phyloP scores from a whole-genome alignment of 2,888 invertebrate species.

The Patella caerulea region DNA sequence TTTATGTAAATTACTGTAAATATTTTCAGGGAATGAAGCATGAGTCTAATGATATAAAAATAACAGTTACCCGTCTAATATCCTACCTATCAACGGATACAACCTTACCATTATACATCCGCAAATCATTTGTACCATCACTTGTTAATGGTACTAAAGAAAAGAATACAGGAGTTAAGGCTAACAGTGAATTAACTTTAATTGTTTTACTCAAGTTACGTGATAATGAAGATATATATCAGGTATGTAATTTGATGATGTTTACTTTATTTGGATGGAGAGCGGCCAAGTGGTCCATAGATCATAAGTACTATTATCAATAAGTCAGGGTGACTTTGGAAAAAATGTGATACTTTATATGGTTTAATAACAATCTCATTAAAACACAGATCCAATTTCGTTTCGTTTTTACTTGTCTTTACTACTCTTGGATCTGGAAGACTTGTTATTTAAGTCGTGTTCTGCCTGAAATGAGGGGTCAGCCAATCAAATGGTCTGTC shows the following conservation, averaged over 20 bases:
- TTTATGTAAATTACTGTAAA: neutral
- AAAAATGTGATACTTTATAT: neutral
- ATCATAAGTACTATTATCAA: neutral
- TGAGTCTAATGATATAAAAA: slow-evolving; percentile 93
- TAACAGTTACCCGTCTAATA: slow-evolving; percentile 86
- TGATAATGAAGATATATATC: slow-evolving; percentile 74
- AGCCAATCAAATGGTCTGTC: too few relatives aligned
- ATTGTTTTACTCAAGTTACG: slow-evolving; percentile 87
- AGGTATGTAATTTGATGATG: slow-evolving; percentile 43
- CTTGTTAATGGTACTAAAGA: slow-evolving; percentile 98
- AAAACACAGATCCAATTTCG: too few relatives aligned
- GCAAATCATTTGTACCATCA: slow-evolving; percentile 84
- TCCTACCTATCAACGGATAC: slow-evolving; percentile 80
- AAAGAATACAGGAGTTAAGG: slow-evolving; percentile 94
- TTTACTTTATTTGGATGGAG: neutral
- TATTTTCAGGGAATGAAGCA: slow-evolving; percentile 81
- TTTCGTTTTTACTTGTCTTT: too few relatives aligned
- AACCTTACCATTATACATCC: slow-evolving; percentile 75
- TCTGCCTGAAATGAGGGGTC: too few relatives aligned
- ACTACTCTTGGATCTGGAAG: too few relatives aligned
- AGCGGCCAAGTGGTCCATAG: neutral
- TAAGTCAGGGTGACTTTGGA: neutral
- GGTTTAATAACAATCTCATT: too few relatives aligned
- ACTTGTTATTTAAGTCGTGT: too few relatives aligned
- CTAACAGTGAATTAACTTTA: slow-evolving; percentile 93